A percentile compares a stretch with the other conserved stretches of the same genome.
Conservation (phyloP, 2,888 invertebrate genomes). For the Nineta flava region DNA sequence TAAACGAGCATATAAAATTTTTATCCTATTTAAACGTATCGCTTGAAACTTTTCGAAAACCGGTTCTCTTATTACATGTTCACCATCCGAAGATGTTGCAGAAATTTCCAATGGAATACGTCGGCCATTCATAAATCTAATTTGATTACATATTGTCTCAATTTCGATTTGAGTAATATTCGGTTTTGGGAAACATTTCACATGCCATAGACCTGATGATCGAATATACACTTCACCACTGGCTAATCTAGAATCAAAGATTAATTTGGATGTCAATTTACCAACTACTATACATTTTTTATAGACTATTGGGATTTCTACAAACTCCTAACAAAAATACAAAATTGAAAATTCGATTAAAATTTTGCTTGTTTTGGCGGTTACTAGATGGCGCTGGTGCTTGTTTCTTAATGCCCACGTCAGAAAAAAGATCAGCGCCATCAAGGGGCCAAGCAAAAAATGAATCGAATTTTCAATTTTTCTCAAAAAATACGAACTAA, state of each 20-base stretch:
- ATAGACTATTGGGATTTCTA: too few species aligned
- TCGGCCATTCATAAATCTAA: conserved; percentile 33
- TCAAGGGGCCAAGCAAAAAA: too few species aligned
- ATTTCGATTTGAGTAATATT: conserved; percentile 35
- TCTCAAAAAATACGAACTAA: too few species aligned
- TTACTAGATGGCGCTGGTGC: too few species aligned
- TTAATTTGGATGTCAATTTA: too few species aligned
- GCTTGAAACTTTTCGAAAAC: not conserved
- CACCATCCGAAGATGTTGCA: not conserved
- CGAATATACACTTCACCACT: conserved; percentile 48
- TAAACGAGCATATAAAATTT: not conserved
- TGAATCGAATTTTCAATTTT: too few species aligned
- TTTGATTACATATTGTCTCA: conserved; percentile 40
- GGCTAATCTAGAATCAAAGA: conserved; percentile 22
- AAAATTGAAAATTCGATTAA: too few species aligned
- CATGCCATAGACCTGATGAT: conserved; percentile 53
- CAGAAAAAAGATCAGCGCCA: too few species aligned
- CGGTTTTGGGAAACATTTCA: conserved; percentile 42
- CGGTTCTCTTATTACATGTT: not conserved
- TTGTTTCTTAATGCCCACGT: too few species aligned
- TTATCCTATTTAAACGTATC: not conserved
- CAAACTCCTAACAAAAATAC: too few species aligned
- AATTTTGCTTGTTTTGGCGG: too few species aligned
- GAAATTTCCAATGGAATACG: not conserved
- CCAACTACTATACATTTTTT: too few species aligned